A percentile compares a stretch with the other conserved stretches of the same genome.
Conservation (phyloP, 2,113 vertebrate genomes). For the Dicrurus megarhynchus region DNA sequence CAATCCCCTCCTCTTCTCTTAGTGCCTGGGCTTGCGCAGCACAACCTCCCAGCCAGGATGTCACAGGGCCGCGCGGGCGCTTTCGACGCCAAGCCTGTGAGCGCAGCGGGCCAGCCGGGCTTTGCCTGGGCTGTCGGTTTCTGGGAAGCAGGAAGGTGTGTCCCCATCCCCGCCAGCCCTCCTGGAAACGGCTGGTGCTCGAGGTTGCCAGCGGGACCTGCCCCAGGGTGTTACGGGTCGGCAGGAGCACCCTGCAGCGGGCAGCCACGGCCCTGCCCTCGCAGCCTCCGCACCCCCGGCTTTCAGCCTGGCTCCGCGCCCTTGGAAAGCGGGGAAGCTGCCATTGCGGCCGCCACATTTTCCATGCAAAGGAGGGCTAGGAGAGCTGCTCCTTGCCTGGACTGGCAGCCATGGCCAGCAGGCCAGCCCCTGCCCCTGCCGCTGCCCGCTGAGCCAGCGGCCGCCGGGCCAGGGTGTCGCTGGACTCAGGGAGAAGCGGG, state of each 20-base stretch:
- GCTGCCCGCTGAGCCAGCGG: not conserved
- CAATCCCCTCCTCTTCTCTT: not conserved
- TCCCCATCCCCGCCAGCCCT: not conserved
- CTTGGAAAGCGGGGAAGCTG: not conserved
- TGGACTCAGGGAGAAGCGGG: no score
- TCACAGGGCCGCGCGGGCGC: accelerated
- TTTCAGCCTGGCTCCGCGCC: not conserved
- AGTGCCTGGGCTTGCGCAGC: not conserved
- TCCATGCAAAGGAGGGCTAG: not conserved
- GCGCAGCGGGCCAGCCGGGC: not conserved
- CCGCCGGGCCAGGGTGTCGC: not conserved
- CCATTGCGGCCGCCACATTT: not conserved
- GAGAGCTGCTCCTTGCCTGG: not conserved
- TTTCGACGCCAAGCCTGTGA: not conserved
- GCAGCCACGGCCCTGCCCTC: not conserved
- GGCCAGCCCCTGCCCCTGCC: not conserved
- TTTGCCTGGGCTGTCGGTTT: not conserved
- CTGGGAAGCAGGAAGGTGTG: not conserved
- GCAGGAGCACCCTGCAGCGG: not conserved
- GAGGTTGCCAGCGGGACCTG: not conserved
- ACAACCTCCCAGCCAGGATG: not conserved
- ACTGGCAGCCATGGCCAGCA: not conserved
- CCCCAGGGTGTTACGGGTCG: not conserved
- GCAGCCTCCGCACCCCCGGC: not conserved
- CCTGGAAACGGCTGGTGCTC: not conserved